These are phyloP conservation scores for Halictus ligatus DNA, from an alignment of 2,888 invertebrate genomes.

Conservation along the genomic window DNA sequence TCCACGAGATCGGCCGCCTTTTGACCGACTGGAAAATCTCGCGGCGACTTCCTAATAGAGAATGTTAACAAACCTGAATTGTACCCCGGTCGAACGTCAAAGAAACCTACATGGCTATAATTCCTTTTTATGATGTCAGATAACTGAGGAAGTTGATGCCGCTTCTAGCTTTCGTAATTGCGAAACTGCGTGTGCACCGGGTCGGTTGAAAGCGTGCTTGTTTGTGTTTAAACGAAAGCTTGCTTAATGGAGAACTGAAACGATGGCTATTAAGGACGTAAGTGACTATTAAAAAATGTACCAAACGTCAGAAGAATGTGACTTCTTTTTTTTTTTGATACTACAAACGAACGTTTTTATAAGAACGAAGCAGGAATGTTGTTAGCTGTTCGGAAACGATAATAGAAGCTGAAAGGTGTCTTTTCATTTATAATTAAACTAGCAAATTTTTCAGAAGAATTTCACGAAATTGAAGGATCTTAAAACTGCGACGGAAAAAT, in stretches of 20 bases:
- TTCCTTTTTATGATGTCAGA: slow-evolving; percentile 1
- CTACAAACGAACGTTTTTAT: neutral
- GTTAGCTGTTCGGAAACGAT: neutral
- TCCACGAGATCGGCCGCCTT: neutral
- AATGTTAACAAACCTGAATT: slow-evolving; percentile 4
- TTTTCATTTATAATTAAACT: too few relatives aligned
- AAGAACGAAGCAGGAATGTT: neutral
- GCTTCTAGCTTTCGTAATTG: slow-evolving; percentile 1
- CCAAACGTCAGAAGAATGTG: neutral
- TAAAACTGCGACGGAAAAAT: too few relatives aligned
- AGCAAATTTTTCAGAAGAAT: too few relatives aligned
- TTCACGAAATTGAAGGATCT: too few relatives aligned
- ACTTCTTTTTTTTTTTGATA: too few relatives aligned
- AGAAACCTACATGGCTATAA: neutral
- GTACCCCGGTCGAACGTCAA: neutral
- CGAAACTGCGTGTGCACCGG: neutral
- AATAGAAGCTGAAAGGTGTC: too few relatives aligned
- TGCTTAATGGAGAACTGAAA: neutral
- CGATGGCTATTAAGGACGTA: neutral
- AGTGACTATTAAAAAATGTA: neutral
- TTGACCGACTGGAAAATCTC: neutral
- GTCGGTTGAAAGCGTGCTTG: neutral
- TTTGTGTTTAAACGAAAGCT: neutral
- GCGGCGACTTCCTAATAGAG: neutral
- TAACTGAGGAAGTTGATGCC: neutral